phyloP scores from a whole-genome alignment of 1,140 invertebrate genomes.

The Berghia stephanieae region DNA sequence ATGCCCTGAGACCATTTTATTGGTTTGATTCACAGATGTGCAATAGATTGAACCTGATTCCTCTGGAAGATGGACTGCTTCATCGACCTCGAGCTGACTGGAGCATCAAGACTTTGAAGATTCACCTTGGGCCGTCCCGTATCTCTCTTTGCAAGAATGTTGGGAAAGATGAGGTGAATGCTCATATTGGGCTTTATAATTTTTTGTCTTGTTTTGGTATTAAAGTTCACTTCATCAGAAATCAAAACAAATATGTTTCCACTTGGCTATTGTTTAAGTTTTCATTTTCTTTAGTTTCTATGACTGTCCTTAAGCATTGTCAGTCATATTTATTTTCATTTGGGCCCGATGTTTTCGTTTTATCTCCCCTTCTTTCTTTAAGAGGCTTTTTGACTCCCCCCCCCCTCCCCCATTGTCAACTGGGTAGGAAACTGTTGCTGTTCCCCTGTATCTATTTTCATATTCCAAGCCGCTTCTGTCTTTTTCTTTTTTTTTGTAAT shows the following conservation, averaged over 20 bases:
- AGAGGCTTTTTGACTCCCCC: no score
- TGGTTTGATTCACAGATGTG: conserved; percentile 45
- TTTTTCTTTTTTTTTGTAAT: no score
- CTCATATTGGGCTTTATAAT: no score
- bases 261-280: no score
- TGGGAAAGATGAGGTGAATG: conserved; percentile 45
- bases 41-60: conserved; percentile 76
- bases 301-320: not conserved
- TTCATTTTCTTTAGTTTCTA: not conserved
- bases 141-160: conserved; percentile 83
- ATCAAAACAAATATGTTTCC: no score
- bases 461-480: no score
- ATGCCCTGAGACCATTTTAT: not conserved
- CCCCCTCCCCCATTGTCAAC: no score
- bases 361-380: no score
- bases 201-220: not conserved
- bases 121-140: conserved; percentile 88
- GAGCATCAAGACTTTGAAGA: conserved; percentile 93
- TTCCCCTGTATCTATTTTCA: no score
- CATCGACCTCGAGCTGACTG: conserved; percentile 88
- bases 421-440: no score
- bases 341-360: no score
- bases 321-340: not conserved
- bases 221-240: conserved; percentile 29
- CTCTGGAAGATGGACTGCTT: conserved; percentile 83